A percentile compares a stretch with the other conserved stretches of the same genome.
Evolutionary conservation across 2,797 vertebrate genomes (phyloP).

Genomic region (Rhodeus uyekii): DNA sequence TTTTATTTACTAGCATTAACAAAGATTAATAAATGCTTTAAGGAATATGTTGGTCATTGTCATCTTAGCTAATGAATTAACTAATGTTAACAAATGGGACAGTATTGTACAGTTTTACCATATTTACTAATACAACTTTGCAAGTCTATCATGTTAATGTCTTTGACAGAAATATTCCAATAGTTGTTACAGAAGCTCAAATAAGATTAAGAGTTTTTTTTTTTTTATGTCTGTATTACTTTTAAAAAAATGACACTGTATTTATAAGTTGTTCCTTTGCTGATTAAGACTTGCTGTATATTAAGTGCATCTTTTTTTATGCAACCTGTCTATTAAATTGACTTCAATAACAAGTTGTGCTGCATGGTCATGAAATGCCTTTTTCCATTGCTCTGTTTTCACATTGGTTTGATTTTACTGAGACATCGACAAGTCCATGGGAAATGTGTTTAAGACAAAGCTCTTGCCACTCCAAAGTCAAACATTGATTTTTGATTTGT

Average conservation of each 20-base stretch:
- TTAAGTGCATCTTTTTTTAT: background rate
- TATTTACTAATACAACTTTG: background rate
- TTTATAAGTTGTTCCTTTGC: background rate
- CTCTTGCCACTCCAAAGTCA: conserved; percentile 25
- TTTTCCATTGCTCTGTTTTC: conserved; percentile 1
- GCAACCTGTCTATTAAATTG: background rate
- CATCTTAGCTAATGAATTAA: background rate
- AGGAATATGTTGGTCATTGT: background rate
- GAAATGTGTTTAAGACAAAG: background rate
- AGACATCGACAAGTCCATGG: background rate
- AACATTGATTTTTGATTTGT: conserved; percentile 11
- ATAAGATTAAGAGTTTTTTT: background rate
- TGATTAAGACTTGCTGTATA: background rate
- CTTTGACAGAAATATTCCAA: no score
- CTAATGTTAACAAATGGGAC: background rate
- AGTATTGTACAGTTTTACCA: no score
- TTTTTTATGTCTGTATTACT: background rate
- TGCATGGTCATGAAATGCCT: background rate
- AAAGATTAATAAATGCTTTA: background rate
- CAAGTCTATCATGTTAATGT: background rate
- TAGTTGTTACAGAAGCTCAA: background rate
- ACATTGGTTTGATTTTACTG: background rate
- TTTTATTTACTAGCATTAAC: background rate
- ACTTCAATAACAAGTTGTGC: background rate
- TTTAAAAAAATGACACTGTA: background rate